Conservation (phyloP, 2,797 vertebrate genomes). For the Arnoldichthys spilopterus region DNA sequence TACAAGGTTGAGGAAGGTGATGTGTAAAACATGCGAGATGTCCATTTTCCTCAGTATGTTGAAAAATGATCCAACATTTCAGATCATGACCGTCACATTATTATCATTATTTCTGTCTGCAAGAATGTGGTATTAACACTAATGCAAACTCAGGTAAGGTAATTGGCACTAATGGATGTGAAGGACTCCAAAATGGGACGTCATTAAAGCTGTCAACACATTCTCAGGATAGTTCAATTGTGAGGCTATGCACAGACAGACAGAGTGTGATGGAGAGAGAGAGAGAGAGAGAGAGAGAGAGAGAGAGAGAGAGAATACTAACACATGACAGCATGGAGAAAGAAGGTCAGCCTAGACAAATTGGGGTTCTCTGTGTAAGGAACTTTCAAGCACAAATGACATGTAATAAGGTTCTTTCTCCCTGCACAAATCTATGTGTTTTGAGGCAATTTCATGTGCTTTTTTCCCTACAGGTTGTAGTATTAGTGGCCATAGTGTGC, state of each 20-base stretch:
- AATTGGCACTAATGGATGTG: constrained; percentile 74
- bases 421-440: constrained; percentile 57
- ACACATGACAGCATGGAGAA: constrained; percentile 61
- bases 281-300: constrained; percentile 31
- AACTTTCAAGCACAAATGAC: constrained; percentile 66
- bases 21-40: constrained; percentile 48
- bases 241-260: constrained; percentile 58
- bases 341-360: constrained; percentile 63
- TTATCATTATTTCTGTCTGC: constrained; percentile 87
- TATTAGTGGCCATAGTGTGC: constrained; percentile 52
- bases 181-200: constrained; percentile 75
- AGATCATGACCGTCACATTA: constrained; percentile 72
- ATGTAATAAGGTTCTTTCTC: constrained; percentile 64
- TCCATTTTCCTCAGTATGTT: constrained; percentile 52
- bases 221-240: constrained; percentile 69
- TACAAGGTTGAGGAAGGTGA: constrained; percentile 42
- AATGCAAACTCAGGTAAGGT: constrained; percentile 76
- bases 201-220: constrained; percentile 77
- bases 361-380: constrained; percentile 66
- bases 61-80: constrained; percentile 61
- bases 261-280: constrained; percentile 22
- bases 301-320: constrained; percentile 43
- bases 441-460: constrained; percentile 61
- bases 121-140: constrained; percentile 88
- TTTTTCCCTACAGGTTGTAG: constrained; percentile 52